phyloP scores from a whole-genome alignment of 1,140 invertebrate genomes.

The Caerostris extrusa region DNA sequence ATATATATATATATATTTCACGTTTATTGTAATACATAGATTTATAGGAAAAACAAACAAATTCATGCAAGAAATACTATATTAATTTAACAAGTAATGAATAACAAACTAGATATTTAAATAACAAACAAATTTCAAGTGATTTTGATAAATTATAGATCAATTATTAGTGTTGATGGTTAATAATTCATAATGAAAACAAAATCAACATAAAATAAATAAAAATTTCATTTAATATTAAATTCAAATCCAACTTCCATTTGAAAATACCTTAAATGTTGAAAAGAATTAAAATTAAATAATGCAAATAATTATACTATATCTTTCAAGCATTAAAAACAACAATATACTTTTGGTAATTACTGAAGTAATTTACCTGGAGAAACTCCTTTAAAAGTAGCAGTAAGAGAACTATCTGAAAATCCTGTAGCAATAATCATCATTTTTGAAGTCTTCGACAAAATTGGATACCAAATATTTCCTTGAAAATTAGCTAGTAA shows the following conservation, averaged over 20 bases:
- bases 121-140: neutral
- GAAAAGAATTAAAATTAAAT: neutral
- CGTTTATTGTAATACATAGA: no score
- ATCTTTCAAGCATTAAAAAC: neutral
- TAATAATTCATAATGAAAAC: neutral
- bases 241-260: no score
- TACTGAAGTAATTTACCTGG: conserved; percentile 18
- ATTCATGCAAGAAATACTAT: neutral
- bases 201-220: neutral
- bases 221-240: no score
- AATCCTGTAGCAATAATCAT: conserved; percentile 60
- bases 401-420: neutral
- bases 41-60: no score
- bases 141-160: neutral
- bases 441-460: conserved; percentile 49
- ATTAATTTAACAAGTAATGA: neutral
- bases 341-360: neutral
- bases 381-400: conserved; percentile 48
- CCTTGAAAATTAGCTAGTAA: conserved; percentile 45
- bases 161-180: neutral
- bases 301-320: neutral
- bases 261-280: no score
- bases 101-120: neutral
- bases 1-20: no score
- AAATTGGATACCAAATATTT: conserved; percentile 59